Conservation (phyloP, 2,888 invertebrate genomes). For the Papilio protenor region DNA sequence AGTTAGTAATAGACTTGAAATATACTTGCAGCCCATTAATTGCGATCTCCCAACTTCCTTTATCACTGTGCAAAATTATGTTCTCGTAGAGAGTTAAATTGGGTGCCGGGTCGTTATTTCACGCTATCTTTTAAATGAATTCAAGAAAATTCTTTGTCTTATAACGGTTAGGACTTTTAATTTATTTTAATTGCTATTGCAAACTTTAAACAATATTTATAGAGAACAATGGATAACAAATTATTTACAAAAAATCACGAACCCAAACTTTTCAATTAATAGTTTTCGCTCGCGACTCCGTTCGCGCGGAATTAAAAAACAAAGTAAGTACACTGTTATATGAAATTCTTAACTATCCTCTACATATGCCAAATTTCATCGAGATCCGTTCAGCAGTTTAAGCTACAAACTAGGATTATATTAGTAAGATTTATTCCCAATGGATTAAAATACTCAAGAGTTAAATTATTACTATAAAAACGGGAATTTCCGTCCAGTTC, state of each 20-base stretch:
- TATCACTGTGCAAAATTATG: conserved; percentile 13
- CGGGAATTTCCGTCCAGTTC: background rate
- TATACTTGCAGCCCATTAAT: conserved; percentile 11
- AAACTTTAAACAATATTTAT: background rate
- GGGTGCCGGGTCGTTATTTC: conserved; percentile 12
- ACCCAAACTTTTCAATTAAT: too few species aligned
- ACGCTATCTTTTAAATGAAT: conserved; percentile 15
- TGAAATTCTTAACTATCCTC: too few species aligned
- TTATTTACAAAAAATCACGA: too few species aligned
- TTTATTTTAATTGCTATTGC: conserved; percentile 1
- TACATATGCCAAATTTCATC: too few species aligned
- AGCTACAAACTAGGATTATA: too few species aligned
- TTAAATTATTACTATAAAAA: background rate
- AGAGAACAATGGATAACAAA: background rate
- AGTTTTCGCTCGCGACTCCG: too few species aligned
- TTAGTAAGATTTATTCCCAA: too few species aligned
- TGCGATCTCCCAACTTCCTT: conserved; percentile 11
- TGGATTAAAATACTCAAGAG: too few species aligned
- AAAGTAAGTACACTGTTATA: too few species aligned
- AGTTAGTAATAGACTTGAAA: conserved; percentile 13
- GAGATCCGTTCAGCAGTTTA: too few species aligned
- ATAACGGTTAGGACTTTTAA: background rate
- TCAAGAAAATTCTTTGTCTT: background rate
- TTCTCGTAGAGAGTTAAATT: conserved; percentile 17
- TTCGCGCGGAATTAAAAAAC: too few species aligned